Percentiles rank a stretch among this genome's conserved stretches.
These are phyloP conservation scores for Trichonephila inaurata DNA, from an alignment of 1,140 invertebrate genomes.

Conservation along the genomic window DNA sequence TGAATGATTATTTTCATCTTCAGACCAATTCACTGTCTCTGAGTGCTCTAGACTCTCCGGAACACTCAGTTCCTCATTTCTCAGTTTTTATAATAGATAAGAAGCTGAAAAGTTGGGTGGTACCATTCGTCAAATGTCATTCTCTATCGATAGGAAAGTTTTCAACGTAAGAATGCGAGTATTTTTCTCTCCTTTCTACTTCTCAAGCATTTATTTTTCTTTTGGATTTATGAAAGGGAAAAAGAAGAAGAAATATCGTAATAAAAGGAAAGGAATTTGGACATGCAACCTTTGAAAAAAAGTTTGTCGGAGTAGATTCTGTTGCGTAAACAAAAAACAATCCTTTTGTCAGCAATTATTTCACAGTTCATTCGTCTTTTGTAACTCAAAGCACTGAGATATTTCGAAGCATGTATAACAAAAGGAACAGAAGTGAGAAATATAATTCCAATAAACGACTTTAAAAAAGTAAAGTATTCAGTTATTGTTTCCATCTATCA, in stretches of 20 bases:
- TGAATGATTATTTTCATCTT: conserved; percentile 13
- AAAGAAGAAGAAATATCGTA: not conserved
- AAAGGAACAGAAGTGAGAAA: too few relatives aligned
- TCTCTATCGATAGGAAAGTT: conserved; percentile 20
- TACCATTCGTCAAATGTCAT: conserved; percentile 48
- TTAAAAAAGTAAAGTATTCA: too few relatives aligned
- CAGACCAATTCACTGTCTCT: not conserved
- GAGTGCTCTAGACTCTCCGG: not conserved
- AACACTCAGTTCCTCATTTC: not conserved
- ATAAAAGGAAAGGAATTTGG: not conserved
- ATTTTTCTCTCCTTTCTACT: not conserved
- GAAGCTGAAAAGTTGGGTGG: conserved; percentile 25
- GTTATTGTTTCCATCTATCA: too few relatives aligned
- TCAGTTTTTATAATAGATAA: conserved; percentile 23
- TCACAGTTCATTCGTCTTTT: not conserved
- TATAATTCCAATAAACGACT: too few relatives aligned
- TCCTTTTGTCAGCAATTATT: not conserved
- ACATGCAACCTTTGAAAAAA: not conserved
- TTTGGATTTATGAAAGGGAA: not conserved
- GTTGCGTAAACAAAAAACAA: not conserved
- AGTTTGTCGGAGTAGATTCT: not conserved
- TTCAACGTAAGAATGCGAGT: not conserved
- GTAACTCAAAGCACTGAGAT: too few relatives aligned
- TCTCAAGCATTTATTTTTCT: not conserved
- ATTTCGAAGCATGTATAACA: too few relatives aligned